These are phyloP conservation scores for Apamea sordens DNA, from an alignment of 2,888 invertebrate genomes.

Conservation along the genomic window DNA sequence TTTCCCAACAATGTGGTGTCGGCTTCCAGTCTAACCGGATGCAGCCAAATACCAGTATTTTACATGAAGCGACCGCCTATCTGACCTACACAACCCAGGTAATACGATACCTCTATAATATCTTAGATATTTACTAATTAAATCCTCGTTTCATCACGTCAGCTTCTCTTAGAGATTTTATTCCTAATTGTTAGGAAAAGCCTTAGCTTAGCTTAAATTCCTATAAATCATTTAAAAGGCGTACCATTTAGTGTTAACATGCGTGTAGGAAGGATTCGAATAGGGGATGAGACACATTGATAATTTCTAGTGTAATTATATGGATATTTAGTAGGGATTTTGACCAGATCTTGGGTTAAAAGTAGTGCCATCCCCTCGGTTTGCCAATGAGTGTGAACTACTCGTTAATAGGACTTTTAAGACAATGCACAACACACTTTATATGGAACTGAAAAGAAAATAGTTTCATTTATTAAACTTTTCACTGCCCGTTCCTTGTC, in stretches of 20 bases:
- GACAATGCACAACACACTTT: background rate
- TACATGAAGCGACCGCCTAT: background rate
- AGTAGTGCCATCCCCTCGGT: conserved; percentile 33
- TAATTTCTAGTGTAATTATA: background rate
- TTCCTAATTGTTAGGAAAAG: conserved; percentile 49
- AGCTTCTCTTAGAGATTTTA: conserved; percentile 52
- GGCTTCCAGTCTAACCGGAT: background rate
- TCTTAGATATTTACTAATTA: conserved; percentile 11
- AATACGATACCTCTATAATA: background rate
- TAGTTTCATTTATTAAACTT: background rate
- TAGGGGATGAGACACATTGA: conserved; percentile 20
- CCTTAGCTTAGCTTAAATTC: conserved; percentile 72
- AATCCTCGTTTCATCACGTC: conserved; percentile 18
- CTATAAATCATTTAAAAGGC: conserved; percentile 66
- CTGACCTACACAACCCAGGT: background rate
- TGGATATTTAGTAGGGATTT: conserved; percentile 1
- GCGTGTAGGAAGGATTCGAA: conserved; percentile 11
- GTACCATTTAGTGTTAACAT: conserved; percentile 32
- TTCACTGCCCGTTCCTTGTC: background rate
- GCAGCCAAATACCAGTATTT: background rate
- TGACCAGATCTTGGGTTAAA: background rate
- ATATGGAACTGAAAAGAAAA: background rate
- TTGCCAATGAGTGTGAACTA: conserved; percentile 47
- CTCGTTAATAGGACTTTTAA: conserved; percentile 26
- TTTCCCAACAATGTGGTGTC: background rate